Conservation (phyloP, 2,888 invertebrate species). For the Andrena trimmerana region DNA sequence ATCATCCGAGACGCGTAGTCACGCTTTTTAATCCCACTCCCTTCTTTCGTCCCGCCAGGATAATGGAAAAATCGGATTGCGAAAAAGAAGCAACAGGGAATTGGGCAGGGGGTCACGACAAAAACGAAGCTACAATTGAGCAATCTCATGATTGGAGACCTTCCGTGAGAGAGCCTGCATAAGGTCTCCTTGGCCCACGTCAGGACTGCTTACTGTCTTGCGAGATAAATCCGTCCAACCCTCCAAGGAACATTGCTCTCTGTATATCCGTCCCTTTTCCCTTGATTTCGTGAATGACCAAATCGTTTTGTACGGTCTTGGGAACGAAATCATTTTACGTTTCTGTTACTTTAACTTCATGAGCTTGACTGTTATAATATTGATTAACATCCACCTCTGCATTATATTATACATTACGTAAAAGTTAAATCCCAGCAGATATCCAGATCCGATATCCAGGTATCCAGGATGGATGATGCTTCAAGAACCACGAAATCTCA, state of each 20-base stretch:
- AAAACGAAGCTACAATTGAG: slow-evolving; percentile 81
- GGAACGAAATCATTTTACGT: not conserved
- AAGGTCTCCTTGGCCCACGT: slow-evolving; percentile 65
- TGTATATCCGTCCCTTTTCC: slow-evolving; percentile 66
- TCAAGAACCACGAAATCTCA: slow-evolving; percentile 26
- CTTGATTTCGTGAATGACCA: slow-evolving; percentile 61
- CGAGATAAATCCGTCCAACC: slow-evolving; percentile 70
- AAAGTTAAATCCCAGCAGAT: slow-evolving; percentile 20
- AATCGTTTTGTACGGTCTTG: not conserved
- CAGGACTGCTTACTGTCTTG: slow-evolving; percentile 73
- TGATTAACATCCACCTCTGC: slow-evolving; percentile 20
- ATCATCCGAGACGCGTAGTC: slow-evolving; percentile 47
- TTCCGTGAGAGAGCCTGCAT: slow-evolving; percentile 64
- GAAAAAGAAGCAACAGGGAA: slow-evolving; percentile 45
- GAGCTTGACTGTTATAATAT: slow-evolving; percentile 15
- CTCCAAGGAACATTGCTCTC: slow-evolving; percentile 44
- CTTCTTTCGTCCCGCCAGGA: slow-evolving; percentile 50
- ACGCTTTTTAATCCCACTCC: slow-evolving; percentile 64
- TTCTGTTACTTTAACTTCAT: not conserved
- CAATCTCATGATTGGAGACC: slow-evolving; percentile 83
- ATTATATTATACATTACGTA: slow-evolving; percentile 9
- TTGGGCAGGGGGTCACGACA: slow-evolving; percentile 47
- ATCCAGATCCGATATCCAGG: slow-evolving; percentile 12
- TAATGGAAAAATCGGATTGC: slow-evolving; percentile 64
- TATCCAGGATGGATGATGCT: slow-evolving; percentile 10